Evolutionary conservation across 2,113 vertebrate genomes (phyloP), one percentile per base, ranked within the genome.

Genomic region (Carassius carassius): DNA sequence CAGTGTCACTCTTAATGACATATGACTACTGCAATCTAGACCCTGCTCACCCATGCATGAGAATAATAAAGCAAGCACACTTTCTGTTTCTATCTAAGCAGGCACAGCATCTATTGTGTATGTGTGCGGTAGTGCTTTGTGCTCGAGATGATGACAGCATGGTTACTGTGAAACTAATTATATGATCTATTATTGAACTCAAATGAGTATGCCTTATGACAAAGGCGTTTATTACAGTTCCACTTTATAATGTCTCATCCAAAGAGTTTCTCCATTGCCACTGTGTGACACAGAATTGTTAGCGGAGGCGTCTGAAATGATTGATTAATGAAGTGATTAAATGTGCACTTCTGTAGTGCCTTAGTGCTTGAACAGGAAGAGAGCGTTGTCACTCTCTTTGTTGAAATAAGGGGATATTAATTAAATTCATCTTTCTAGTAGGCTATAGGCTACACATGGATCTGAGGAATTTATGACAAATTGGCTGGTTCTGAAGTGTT

Each of bases 171-270:
- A 76, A 77, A 69, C 14, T 82, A 82, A 86, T 82, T 82, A 82
- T 58, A 86, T 63, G 72, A 65, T 82, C 79, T 74, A 65, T 82
- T 86, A 86, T 82, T 86, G 37, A 63, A 73, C 49, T 29, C 60
- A 67, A 67, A 82, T 67, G 58, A 77, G 44, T 49, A 25, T 69
- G 32, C 60, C 29, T 63, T 10, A 75, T 81, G 69, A 85, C 84
- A 85, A 49, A 54, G 41, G 19, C 69, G 32, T 85, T 81, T 80
- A 81, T 81, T 73, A 67, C 35, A 29, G 47, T 75, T 81, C 70
- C 69, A 41, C 23, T 44, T 37, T 25, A 41, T 19, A 41, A 8
- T 49, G n/a, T 47, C 37, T 63, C 19, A 32, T 35, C 5, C 25
- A 16, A 75, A 17, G 35, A 73, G 60, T 32, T 65, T 84, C 23